Evolutionary conservation across 2,113 vertebrate genomes (phyloP).

Genomic region (Dunckerocampus dactyliophorus): DNA sequence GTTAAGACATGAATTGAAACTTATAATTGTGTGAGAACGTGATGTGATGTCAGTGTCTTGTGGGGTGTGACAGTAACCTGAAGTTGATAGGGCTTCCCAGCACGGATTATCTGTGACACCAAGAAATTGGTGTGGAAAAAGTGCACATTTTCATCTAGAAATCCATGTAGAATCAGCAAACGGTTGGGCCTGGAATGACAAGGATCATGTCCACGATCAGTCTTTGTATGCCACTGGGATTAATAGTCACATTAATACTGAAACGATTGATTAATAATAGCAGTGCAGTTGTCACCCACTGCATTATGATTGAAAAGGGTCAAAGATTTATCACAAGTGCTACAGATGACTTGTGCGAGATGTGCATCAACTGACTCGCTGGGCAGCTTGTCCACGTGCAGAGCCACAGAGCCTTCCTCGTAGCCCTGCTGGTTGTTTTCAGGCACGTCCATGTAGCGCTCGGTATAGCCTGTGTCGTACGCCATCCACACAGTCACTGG

Average conservation of each 20-base stretch:
- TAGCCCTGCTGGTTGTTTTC: conserved; percentile 96
- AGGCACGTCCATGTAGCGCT: conserved; percentile 95
- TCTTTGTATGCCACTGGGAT: not conserved
- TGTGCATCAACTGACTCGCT: conserved; percentile 82
- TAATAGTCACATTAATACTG: not conserved
- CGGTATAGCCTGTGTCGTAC: conserved; percentile 93
- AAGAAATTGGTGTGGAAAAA: conserved; percentile 99
- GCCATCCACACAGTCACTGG: conserved; percentile 98
- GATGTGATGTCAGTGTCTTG: not conserved
- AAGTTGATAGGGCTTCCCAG: conserved; percentile 97
- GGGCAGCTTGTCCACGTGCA: conserved; percentile 95
- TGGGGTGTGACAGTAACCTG: conserved; percentile 73
- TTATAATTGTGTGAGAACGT: no score
- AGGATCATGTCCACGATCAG: not conserved
- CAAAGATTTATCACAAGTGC: not conserved
- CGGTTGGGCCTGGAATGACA: conserved; percentile 84
- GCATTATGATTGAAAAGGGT: not conserved
- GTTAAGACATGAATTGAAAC: no score
- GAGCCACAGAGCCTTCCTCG: conserved; percentile 91
- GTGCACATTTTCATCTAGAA: conserved; percentile 98
- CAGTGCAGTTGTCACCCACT: not conserved
- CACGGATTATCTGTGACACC: conserved; percentile 95
- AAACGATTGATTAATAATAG: not conserved
- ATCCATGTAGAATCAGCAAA: conserved; percentile 94
- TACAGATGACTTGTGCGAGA: no score